phyloP scores from a whole-genome alignment of 2,888 invertebrate genomes.

The Epinotia demarniana region DNA sequence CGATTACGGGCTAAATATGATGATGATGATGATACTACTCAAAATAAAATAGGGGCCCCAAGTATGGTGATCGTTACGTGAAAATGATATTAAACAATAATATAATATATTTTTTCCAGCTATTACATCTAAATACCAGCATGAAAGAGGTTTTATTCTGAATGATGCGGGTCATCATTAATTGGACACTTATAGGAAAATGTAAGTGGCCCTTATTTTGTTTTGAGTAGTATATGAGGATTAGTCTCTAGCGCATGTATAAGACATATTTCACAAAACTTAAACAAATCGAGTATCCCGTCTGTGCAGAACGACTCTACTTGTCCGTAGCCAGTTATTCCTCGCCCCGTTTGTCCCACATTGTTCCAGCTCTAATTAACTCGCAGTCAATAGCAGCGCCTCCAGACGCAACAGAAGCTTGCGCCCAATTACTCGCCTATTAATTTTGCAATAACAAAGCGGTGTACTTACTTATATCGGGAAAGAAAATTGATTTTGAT shows the following conservation, averaged over 20 bases:
- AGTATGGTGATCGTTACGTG: too few relatives aligned
- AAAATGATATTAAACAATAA: too few relatives aligned
- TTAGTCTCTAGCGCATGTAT: background rate
- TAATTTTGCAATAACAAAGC: slow-evolving; percentile 49
- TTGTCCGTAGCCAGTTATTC: slow-evolving; percentile 41
- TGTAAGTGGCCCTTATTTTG: too few relatives aligned
- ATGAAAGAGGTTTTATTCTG: too few relatives aligned
- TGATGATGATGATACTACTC: too few relatives aligned
- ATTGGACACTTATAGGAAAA: too few relatives aligned
- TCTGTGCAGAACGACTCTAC: slow-evolving; percentile 6
- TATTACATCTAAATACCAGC: too few relatives aligned
- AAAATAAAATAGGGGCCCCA: too few relatives aligned
- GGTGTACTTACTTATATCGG: slow-evolving; percentile 23
- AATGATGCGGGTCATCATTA: too few relatives aligned
- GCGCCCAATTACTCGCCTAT: slow-evolving; percentile 51
- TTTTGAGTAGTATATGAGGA: too few relatives aligned
- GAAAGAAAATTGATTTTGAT: slow-evolving; percentile 24
- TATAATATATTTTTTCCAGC: too few relatives aligned
- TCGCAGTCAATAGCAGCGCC: slow-evolving; percentile 48
- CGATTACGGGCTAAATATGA: too few relatives aligned
- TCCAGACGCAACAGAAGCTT: slow-evolving; percentile 46
- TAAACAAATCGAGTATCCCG: background rate
- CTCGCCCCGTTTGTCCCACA: slow-evolving; percentile 45
- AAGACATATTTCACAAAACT: background rate
- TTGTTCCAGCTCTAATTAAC: slow-evolving; percentile 48